Conservation (phyloP, 1,140 invertebrate species). For the Streblospio benedicti region DNA sequence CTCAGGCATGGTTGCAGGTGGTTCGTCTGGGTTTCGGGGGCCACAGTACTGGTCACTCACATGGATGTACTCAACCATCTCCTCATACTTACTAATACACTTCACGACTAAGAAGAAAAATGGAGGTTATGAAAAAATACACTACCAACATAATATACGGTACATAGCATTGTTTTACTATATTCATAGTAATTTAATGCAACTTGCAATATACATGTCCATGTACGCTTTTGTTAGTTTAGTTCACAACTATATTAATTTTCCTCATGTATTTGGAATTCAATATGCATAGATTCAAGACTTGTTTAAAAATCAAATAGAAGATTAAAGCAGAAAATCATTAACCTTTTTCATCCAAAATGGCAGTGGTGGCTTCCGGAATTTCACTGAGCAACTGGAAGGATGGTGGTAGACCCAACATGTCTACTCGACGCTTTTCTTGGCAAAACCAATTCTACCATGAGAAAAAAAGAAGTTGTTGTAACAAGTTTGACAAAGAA, state of each 20-base stretch:
- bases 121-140: too few species aligned
- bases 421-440: slow-evolving; percentile 76
- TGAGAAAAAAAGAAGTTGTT: background rate
- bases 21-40: slow-evolving; percentile 65
- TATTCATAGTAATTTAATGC: too few species aligned
- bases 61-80: slow-evolving; percentile 89
- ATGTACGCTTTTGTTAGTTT: too few species aligned
- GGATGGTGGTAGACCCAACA: slow-evolving; percentile 69
- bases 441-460: slow-evolving; percentile 72
- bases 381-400: slow-evolving; percentile 84
- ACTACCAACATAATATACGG: too few species aligned
- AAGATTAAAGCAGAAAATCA: slow-evolving; percentile 10
- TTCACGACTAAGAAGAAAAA: too few species aligned
- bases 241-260: too few species aligned
- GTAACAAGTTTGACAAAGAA: background rate
- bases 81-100: slow-evolving; percentile 77
- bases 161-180: too few species aligned
- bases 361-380: slow-evolving; percentile 68
- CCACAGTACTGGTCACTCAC: slow-evolving; percentile 91
- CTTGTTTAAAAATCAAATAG: too few species aligned
- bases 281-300: too few species aligned
- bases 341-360: slow-evolving; percentile 74
- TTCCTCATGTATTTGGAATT: too few species aligned
- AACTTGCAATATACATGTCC: too few species aligned
- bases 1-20: slow-evolving; percentile 56